Evolutionary conservation across 2,113 vertebrate genomes (phyloP), one percentile per base, ranked within the genome.

Genomic region (Sitta europaea): DNA sequence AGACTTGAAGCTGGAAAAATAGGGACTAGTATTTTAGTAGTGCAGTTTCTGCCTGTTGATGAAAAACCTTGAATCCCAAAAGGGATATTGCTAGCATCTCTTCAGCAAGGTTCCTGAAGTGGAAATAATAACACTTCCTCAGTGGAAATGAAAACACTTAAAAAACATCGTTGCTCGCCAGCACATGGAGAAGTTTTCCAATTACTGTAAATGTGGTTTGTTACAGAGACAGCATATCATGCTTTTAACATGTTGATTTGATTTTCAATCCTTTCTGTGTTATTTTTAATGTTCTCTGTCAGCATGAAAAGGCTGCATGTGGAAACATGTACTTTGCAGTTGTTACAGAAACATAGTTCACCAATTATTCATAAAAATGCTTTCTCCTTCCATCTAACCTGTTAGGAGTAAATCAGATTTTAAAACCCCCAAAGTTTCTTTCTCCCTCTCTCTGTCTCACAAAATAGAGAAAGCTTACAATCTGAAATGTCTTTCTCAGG

Each of bases 91-190:
- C 27, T 82, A 50, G 47, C 36, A 36, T 88, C 84, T 79, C 51
- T 94, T 62, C 59, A 43, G 75, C 50, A 70, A 86, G 33, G 38
- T 70, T 95, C 59, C 79, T 58, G 63, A 90, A 77, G 45, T 95
- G 95, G 88, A 96, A 95, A 93, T 86, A 93, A 70, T 17, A 93
- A 83, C 90, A 73, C 15, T 82, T 91, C 53, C 61, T 82, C 4
- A 0, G 35, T 95, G 88, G 92, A 96, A 92, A 93, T 88, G 67
- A 93, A 95, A 97, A 83, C 66, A 82, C 47, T 92, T 92, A 4
- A 65, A 90, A 86, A 88, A 65, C 50, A 45, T 63, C 61, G 36
- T 45, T 31, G 2, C 23, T 83, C 50, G 66, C 62, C 85, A 90
- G 71, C 82, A 86, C 58, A 68, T 15, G 63, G 78, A 75, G 74